These are phyloP conservation scores for Rhabdomys pumilio DNA, from an alignment of 2,797 vertebrate genomes.

Conservation along the genomic window DNA sequence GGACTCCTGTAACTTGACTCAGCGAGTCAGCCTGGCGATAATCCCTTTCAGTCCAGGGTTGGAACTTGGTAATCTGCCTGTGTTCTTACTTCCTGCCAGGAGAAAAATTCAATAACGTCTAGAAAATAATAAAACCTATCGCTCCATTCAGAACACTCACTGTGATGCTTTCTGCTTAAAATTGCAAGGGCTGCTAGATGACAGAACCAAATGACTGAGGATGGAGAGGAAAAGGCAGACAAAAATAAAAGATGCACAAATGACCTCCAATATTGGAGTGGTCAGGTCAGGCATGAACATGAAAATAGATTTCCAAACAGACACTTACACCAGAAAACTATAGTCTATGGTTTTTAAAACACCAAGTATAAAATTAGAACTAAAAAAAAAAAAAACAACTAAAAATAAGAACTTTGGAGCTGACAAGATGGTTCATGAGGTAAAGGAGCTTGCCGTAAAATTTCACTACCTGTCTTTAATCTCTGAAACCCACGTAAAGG, in stretches of 20 bases:
- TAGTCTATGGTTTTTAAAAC: neutral
- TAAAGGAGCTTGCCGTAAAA: too few relatives aligned
- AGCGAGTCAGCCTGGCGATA: neutral
- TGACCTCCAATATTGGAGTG: neutral
- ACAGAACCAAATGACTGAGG: neutral
- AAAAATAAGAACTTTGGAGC: neutral
- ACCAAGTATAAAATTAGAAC: neutral
- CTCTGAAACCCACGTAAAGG: neutral
- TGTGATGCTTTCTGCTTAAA: neutral
- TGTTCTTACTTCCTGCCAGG: neutral
- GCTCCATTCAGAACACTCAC: neutral
- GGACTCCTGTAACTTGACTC: neutral
- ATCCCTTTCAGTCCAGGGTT: neutral
- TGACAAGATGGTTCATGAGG: neutral
- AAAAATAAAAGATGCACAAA: neutral
- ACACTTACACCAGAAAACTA: neutral
- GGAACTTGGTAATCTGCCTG: neutral
- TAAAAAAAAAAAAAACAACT: neutral
- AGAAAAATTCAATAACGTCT: neutral
- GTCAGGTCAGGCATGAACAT: neutral
- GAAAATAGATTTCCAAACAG: neutral
- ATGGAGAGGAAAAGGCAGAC: neutral
- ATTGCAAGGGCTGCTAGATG: neutral
- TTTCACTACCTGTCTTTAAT: neutral
- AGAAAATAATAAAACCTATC: conserved; percentile 1